These are phyloP conservation scores for Lepidocyrtinus sp. DNA, from an alignment of 2,888 invertebrate species.

Conservation along the genomic window DNA sequence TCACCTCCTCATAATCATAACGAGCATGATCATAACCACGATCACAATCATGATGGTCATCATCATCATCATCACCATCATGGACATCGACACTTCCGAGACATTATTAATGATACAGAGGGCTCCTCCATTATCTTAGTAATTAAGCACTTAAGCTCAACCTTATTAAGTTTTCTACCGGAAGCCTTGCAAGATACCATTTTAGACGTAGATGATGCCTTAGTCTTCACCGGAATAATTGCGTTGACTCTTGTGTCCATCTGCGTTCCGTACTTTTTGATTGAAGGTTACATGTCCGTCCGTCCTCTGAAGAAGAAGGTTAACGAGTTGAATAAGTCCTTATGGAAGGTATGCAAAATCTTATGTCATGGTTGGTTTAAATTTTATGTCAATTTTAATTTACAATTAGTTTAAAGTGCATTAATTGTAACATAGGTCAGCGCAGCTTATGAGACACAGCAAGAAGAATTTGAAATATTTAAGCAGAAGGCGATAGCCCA, in stretches of 20 bases:
- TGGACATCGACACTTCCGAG: constrained; percentile 33
- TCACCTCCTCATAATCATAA: too few species aligned
- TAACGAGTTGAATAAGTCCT: constrained; percentile 66
- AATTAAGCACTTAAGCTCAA: constrained; percentile 68
- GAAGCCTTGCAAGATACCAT: constrained; percentile 69
- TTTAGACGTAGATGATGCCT: constrained; percentile 68
- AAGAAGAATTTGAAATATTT: constrained; percentile 69
- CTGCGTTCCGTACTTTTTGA: constrained; percentile 69
- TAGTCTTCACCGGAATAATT: constrained; percentile 69
- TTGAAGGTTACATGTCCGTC: constrained; percentile 64
- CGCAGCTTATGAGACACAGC: constrained; percentile 69
- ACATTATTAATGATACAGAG: constrained; percentile 36
- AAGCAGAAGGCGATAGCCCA: constrained; percentile 69
- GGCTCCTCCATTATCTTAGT: constrained; percentile 62
- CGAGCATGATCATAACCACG: constrained; percentile 7
- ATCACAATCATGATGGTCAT: constrained; percentile 6
- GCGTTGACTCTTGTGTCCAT: constrained; percentile 69
- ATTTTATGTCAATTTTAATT: too few species aligned
- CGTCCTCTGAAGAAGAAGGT: constrained; percentile 68
- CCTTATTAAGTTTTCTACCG: constrained; percentile 66
- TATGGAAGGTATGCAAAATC: constrained; percentile 69
- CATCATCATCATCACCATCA: constrained; percentile 53
- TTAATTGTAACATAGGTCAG: constrained; percentile 54
- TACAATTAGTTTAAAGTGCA: not conserved
- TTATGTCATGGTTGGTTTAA: too few species aligned